Conservation (phyloP, 2,113 vertebrate genomes). For the Delphinapterus leucas region DNA sequence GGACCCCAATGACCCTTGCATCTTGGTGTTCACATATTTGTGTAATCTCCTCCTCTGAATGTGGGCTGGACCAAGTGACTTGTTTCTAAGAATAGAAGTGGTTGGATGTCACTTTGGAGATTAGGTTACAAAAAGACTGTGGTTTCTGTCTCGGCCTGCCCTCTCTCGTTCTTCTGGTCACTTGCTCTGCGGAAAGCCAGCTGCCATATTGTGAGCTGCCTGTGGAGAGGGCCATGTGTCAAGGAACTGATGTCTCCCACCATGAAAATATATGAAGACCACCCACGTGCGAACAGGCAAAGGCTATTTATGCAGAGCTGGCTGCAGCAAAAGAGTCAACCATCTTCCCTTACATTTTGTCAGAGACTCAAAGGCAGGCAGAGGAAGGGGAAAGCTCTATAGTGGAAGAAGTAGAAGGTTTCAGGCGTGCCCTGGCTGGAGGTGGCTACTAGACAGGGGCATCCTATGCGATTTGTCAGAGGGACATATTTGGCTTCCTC, state of each 20-base stretch:
- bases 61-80: not conserved
- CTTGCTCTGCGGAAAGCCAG: not conserved
- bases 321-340: not conserved
- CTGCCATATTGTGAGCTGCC: too few relatives aligned
- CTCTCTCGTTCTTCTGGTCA: not conserved
- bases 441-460: fast-evolving
- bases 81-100: not conserved
- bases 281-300: too few relatives aligned
- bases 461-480: not conserved
- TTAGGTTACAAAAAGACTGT: not conserved
- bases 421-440: not conserved
- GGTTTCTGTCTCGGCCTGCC: not conserved
- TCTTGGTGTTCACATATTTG: not conserved
- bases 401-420: not conserved
- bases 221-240: not conserved
- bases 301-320: not conserved
- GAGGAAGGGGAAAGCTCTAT: not conserved
- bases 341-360: too few relatives aligned
- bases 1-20: too few relatives aligned
- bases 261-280: not conserved
- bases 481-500: not conserved
- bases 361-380: not conserved
- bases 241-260: not conserved
- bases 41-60: not conserved
- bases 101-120: not conserved